phyloP scores from a whole-genome alignment of 2,888 invertebrate species.

The Tholera decimalis region DNA sequence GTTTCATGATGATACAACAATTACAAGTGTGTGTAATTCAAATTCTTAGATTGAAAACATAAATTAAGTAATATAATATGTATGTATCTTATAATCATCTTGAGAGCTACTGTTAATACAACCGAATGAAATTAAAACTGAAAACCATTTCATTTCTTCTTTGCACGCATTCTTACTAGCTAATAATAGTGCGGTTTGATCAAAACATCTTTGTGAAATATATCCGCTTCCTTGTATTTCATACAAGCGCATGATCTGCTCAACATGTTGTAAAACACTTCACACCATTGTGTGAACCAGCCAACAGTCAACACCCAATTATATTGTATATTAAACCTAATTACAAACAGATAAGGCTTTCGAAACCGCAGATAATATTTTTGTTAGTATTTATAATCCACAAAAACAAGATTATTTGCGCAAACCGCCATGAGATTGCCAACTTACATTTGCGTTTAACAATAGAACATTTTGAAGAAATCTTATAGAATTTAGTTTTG shows the following conservation, averaged over 20 bases:
- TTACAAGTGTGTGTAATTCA: too few species aligned
- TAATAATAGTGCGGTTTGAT: slow-evolving; percentile 52
- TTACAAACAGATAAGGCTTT: not conserved
- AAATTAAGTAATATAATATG: too few species aligned
- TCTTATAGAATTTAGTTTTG: not conserved
- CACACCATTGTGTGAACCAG: slow-evolving; percentile 41
- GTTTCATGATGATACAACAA: too few species aligned
- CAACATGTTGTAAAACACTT: slow-evolving; percentile 55
- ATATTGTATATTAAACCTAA: slow-evolving; percentile 20
- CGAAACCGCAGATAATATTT: slow-evolving; percentile 7
- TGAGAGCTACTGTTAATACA: not conserved
- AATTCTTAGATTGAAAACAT: too few species aligned
- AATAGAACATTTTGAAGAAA: not conserved
- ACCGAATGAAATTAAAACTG: slow-evolving; percentile 10
- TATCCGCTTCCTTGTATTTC: slow-evolving; percentile 65
- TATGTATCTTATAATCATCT: not conserved
- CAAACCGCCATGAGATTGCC: slow-evolving; percentile 46
- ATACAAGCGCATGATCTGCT: slow-evolving; percentile 50
- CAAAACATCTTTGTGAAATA: slow-evolving; percentile 64
- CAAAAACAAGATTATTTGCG: slow-evolving; percentile 54
- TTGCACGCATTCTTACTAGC: slow-evolving; percentile 9
- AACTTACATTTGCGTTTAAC: slow-evolving; percentile 35
- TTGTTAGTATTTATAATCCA: slow-evolving; percentile 39
- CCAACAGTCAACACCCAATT: not conserved
- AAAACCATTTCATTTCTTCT: slow-evolving; percentile 12